These are phyloP conservation scores for Agrotis clavis DNA, from an alignment of 2,888 invertebrate genomes.

Conservation along the genomic window DNA sequence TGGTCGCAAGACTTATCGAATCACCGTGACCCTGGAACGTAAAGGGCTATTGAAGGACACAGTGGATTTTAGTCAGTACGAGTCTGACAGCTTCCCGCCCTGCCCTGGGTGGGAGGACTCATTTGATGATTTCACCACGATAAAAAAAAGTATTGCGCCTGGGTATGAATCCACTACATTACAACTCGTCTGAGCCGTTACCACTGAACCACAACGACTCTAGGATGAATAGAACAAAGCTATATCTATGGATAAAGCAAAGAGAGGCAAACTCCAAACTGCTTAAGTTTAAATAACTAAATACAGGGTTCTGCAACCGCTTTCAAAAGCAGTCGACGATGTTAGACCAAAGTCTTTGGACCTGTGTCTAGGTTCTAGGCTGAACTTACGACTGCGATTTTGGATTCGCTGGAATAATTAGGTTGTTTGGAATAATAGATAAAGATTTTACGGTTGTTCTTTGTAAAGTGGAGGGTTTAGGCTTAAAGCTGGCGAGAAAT, in stretches of 20 bases:
- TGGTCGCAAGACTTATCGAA: too few relatives aligned
- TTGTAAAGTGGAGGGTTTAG: too few relatives aligned
- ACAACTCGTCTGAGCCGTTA: too few relatives aligned
- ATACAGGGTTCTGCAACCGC: constrained; percentile 52
- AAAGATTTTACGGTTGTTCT: not conserved
- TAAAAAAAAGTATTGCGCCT: too few relatives aligned
- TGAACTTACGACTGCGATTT: constrained; percentile 52
- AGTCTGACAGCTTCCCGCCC: too few relatives aligned
- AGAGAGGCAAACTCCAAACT: constrained; percentile 52
- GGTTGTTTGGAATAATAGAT: constrained; percentile 44
- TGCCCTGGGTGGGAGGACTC: too few relatives aligned
- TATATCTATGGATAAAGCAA: constrained; percentile 22
- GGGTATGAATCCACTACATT: too few relatives aligned
- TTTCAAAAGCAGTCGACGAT: constrained; percentile 63
- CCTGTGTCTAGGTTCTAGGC: constrained; percentile 22
- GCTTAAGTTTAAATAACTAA: constrained; percentile 64
- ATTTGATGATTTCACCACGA: too few relatives aligned
- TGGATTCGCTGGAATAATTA: constrained; percentile 56
- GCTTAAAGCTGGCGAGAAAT: not conserved
- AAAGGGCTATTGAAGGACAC: too few relatives aligned
- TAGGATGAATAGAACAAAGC: constrained; percentile 7
- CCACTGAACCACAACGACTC: too few relatives aligned
- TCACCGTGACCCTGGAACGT: too few relatives aligned
- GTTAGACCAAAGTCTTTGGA: constrained; percentile 58
- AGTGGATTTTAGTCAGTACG: too few relatives aligned